phyloP scores from a whole-genome alignment of 2,888 invertebrate genomes.

The Mechanitis messenoides region DNA sequence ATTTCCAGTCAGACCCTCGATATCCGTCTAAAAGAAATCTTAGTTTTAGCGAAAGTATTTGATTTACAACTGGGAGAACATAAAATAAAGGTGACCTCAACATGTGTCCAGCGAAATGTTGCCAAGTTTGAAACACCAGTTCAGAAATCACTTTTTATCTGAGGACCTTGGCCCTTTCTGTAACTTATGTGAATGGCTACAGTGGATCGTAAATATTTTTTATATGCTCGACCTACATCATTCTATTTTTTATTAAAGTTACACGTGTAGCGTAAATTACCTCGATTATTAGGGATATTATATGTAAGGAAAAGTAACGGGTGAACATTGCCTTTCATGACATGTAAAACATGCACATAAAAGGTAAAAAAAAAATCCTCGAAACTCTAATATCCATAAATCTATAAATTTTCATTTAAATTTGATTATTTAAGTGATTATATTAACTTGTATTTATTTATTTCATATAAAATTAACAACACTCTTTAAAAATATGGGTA shows the following conservation, averaged over 20 bases:
- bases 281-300: slow-evolving; percentile 3
- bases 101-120: slow-evolving; percentile 36
- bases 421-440: no score
- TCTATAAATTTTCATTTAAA: no score
- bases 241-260: slow-evolving; percentile 18
- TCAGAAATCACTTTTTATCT: slow-evolving; percentile 34
- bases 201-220: slow-evolving; percentile 25
- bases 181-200: slow-evolving; percentile 32
- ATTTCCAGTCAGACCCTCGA: slow-evolving; percentile 93
- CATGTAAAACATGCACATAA: no score
- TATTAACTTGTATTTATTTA: no score
- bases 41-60: slow-evolving; percentile 17
- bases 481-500: no score
- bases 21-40: slow-evolving; percentile 81
- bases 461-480: no score
- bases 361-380: no score
- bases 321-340: no score
- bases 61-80: slow-evolving; percentile 28
- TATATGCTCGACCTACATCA: slow-evolving; percentile 16
- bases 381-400: no score
- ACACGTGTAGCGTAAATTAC: slow-evolving; percentile 7
- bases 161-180: slow-evolving; percentile 28
- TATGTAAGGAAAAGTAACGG: not conserved
- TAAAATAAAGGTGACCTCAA: slow-evolving; percentile 34
- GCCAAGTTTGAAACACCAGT: slow-evolving; percentile 31